A percentile compares a stretch with the other conserved stretches of the same genome.
phyloP scores from a whole-genome alignment of 2,113 vertebrate genomes.

The Willisornis vidua region DNA sequence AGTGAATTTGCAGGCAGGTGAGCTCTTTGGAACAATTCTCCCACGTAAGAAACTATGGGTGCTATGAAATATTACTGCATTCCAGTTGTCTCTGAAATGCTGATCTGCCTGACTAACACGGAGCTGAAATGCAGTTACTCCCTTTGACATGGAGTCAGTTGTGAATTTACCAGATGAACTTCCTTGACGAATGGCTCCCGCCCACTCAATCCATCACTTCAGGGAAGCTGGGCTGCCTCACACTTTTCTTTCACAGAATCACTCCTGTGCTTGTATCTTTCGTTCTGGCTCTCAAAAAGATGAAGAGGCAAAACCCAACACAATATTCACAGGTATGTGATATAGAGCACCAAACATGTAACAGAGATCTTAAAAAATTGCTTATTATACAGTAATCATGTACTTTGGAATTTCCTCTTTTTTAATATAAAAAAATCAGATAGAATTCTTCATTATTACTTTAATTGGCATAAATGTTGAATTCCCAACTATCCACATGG shows the following conservation, averaged over 20 bases:
- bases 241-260: background rate
- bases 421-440: background rate
- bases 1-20: background rate
- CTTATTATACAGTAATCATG: background rate
- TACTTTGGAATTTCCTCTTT: background rate
- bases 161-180: slow-evolving; percentile 44
- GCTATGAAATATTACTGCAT: slow-evolving; percentile 11
- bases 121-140: slow-evolving; percentile 24
- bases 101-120: background rate
- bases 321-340: background rate
- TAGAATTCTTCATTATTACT: slow-evolving; percentile 45
- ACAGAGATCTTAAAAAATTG: background rate
- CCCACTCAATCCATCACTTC: slow-evolving; percentile 33
- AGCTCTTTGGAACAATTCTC: background rate
- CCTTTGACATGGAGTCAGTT: slow-evolving; percentile 11
- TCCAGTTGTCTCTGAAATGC: slow-evolving; percentile 1
- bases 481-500: slow-evolving; percentile 23
- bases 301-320: background rate
- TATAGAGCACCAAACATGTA: background rate
- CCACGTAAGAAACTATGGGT: background rate
- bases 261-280: background rate
- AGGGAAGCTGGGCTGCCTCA: background rate
- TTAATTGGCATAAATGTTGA: slow-evolving; percentile 37
- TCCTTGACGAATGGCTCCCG: slow-evolving; percentile 45
- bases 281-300: slow-evolving; percentile 22